phyloP scores from a whole-genome alignment of 2,113 vertebrate species.

The Xiphias gladius region DNA sequence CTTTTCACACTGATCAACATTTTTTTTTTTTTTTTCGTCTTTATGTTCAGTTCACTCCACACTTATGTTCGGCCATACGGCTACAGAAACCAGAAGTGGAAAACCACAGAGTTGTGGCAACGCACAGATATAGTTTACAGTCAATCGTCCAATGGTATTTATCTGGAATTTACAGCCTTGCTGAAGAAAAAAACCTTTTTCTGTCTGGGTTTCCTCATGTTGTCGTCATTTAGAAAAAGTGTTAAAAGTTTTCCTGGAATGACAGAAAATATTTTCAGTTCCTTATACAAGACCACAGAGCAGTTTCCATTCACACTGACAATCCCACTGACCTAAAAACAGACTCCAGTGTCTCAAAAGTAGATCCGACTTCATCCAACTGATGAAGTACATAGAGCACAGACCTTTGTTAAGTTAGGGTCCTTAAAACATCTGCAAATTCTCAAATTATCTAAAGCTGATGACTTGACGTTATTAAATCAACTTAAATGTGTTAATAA shows the following conservation, averaged over 20 bases:
- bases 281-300: neutral
- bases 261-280: constrained; percentile 14
- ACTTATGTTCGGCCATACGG: neutral
- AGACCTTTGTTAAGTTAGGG: neutral
- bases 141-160: too few species aligned
- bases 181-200: neutral
- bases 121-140: neutral
- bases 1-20: neutral
- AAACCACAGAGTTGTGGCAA: constrained; percentile 6
- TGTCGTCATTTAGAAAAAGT: neutral
- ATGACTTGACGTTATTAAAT: neutral
- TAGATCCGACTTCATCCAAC: neutral
- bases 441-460: neutral
- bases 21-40: neutral
- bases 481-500: neutral
- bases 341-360: neutral
- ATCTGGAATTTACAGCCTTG: constrained; percentile 29
- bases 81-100: constrained; percentile 42
- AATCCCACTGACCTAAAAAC: neutral
- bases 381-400: neutral
- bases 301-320: constrained; percentile 14
- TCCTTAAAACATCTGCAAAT: neutral
- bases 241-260: constrained; percentile 5
- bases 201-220: neutral
- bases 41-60: rapidly evolving